Percentiles rank a stretch among this genome's conserved stretches.
phyloP scores from a whole-genome alignment of 2,113 vertebrate genomes.

The Bostrychus sinensis region DNA sequence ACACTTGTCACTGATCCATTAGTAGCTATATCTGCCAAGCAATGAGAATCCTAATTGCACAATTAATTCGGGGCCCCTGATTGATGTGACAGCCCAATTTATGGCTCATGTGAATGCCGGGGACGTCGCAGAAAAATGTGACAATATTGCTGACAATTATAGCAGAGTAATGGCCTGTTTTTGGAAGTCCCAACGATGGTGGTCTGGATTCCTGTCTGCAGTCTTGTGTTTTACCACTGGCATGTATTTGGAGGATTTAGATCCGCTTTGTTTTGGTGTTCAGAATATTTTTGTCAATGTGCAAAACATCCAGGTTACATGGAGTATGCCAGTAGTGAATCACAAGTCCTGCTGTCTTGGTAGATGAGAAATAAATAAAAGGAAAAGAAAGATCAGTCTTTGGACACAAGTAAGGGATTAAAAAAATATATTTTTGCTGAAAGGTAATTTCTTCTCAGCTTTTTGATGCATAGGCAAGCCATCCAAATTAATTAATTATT shows the following conservation, averaged over 20 bases:
- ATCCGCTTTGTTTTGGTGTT: slow-evolving; percentile 16
- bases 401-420: too few species aligned
- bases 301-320: slow-evolving; percentile 22
- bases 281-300: background rate
- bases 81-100: slow-evolving; percentile 79
- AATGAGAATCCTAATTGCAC: slow-evolving; percentile 81
- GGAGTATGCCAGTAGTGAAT: too few species aligned
- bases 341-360: too few species aligned
- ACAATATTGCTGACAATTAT: slow-evolving; percentile 69
- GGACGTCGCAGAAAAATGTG: slow-evolving; percentile 65
- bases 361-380: too few species aligned
- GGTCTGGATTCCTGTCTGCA: slow-evolving; percentile 32
- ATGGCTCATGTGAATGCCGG: slow-evolving; percentile 53
- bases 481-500: too few species aligned
- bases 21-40: slow-evolving; percentile 78
- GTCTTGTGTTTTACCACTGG: slow-evolving; percentile 26
- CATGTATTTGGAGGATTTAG: slow-evolving; percentile 33
- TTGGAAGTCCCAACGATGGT: slow-evolving; percentile 40
- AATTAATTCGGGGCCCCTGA: slow-evolving; percentile 79
- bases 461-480: too few species aligned
- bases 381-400: too few species aligned
- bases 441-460: too few species aligned
- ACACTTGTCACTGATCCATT: slow-evolving; percentile 81
- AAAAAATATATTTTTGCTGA: too few species aligned
- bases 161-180: slow-evolving; percentile 63